Conservation (phyloP, 2,113 vertebrate species). For the Calidris pugnax region DNA sequence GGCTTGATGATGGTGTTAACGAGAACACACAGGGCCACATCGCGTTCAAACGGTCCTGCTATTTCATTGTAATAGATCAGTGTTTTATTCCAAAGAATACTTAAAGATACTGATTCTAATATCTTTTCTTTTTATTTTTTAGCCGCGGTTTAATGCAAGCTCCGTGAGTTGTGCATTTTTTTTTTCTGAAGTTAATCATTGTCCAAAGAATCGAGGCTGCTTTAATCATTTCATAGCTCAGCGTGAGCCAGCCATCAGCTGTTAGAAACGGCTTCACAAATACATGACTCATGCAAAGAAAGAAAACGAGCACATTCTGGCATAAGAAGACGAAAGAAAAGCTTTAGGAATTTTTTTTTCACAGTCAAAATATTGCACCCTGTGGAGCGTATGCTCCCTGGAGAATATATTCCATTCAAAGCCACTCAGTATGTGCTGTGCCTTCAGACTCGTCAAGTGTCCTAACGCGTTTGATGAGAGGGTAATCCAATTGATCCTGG, state of each 20-base stretch:
- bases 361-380: background rate
- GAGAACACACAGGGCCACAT: background rate
- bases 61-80: background rate
- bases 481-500: background rate
- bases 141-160: background rate
- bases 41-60: background rate
- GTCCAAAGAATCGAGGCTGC: background rate
- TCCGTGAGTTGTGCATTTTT: background rate
- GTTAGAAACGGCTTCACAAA: background rate
- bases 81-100: background rate
- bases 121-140: background rate
- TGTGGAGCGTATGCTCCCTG: background rate
- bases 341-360: background rate
- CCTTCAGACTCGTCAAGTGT: background rate
- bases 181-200: background rate
- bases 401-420: background rate
- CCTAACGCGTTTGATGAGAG: background rate
- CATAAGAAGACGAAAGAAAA: background rate
- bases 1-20: background rate
- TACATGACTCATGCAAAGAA: background rate
- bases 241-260: background rate
- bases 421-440: background rate
- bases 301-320: background rate
- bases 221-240: slow-evolving; percentile 13
- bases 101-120: background rate